Evolutionary conservation across 2,888 invertebrate species (phyloP).

Genomic region (Stegophylla sp.): DNA sequence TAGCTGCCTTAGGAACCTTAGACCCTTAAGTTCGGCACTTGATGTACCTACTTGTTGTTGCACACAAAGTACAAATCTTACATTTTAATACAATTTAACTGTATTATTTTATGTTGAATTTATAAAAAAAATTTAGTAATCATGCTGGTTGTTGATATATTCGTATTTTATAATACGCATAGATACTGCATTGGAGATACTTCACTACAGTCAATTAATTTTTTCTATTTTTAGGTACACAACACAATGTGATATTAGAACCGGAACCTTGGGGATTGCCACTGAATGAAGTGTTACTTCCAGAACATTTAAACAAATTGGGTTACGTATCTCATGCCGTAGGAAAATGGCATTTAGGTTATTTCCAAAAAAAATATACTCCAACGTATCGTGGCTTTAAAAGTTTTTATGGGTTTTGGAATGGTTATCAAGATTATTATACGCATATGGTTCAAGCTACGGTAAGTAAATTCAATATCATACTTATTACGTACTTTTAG

Average conservation of each 20-base stretch:
- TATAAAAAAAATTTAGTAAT: too few relatives aligned
- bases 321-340: conserved; percentile 68
- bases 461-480: conserved; percentile 59
- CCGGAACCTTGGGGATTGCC: conserved; percentile 68
- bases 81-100: too few relatives aligned
- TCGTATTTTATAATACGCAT: too few relatives aligned
- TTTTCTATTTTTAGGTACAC: conserved; percentile 65
- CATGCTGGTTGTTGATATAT: too few relatives aligned
- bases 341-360: conserved; percentile 70
- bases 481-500: too few relatives aligned
- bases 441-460: conserved; percentile 69
- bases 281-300: conserved; percentile 67
- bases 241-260: conserved; percentile 67
- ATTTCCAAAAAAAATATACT: conserved; percentile 69
- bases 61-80: too few relatives aligned
- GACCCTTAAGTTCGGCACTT: too few relatives aligned
- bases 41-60: too few relatives aligned
- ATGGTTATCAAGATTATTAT: conserved; percentile 82
- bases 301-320: conserved; percentile 67
- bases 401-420: conserved; percentile 83
- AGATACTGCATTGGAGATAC: too few relatives aligned
- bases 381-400: conserved; percentile 81
- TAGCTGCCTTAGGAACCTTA: too few relatives aligned
- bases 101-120: too few relatives aligned
- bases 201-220: not conserved